A percentile compares a stretch with the other conserved stretches of the same genome.
phyloP scores from a whole-genome alignment of 1,140 invertebrate species.

The Saccostrea cuccullata region DNA sequence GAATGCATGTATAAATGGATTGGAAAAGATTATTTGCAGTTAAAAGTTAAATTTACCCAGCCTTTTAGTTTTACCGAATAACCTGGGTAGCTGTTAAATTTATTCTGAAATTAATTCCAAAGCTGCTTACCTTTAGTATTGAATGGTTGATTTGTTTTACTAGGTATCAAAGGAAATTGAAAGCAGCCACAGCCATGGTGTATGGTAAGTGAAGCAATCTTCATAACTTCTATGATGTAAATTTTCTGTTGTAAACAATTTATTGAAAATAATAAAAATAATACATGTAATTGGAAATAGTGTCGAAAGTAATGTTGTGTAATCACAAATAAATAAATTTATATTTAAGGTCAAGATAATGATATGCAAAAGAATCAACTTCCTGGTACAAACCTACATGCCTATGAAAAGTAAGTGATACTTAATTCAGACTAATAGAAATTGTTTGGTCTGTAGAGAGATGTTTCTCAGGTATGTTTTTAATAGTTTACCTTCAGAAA shows the following conservation, averaged over 20 bases:
- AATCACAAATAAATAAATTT: neutral
- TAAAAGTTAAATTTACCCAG: too few species aligned
- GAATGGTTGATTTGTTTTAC: constrained; percentile 47
- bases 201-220: constrained; percentile 84
- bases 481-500: neutral
- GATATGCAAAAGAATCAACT: constrained; percentile 66
- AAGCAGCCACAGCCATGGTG: constrained; percentile 94
- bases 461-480: neutral
- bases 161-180: constrained; percentile 89
- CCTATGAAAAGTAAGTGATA: constrained; percentile 69
- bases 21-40: too few species aligned
- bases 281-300: too few species aligned
- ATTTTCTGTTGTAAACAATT: too few species aligned
- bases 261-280: too few species aligned
- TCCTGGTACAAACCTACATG: constrained; percentile 67
- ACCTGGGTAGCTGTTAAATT: too few species aligned
- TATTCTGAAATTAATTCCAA: neutral
- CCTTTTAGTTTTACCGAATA: too few species aligned
- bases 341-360: constrained; percentile 61
- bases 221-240: neutral
- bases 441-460: neutral
- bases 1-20: too few species aligned
- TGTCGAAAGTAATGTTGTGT: too few species aligned
- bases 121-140: neutral
- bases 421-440: neutral